Evolutionary conservation across 2,797 vertebrate species (phyloP).

Genomic region (Falco berigora): DNA sequence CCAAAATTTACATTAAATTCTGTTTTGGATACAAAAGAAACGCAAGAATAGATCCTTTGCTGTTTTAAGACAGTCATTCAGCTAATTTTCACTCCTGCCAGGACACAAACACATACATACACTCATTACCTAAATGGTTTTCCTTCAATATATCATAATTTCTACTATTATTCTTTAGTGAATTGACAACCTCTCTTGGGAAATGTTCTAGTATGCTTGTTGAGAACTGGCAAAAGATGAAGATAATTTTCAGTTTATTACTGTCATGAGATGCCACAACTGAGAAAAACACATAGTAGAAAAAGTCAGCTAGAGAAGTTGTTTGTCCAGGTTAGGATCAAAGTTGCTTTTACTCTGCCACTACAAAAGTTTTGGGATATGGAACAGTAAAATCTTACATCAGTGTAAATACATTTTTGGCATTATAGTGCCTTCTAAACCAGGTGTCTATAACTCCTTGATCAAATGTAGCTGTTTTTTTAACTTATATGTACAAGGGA

Average conservation of each 20-base stretch:
- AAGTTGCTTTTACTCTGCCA: not conserved
- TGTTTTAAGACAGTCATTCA: not conserved
- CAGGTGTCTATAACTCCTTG: not conserved
- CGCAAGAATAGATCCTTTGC: not conserved
- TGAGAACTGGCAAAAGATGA: not conserved
- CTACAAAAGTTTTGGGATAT: not conserved
- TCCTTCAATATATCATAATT: not conserved
- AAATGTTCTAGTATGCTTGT: not conserved
- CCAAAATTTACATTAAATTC: not conserved
- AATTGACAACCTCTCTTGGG: not conserved
- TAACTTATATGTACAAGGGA: not conserved
- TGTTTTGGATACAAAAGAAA: not conserved
- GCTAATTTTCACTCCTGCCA: not conserved
- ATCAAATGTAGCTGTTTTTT: not conserved
- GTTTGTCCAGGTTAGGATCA: not conserved
- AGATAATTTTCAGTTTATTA: constrained; percentile 9
- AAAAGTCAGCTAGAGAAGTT: not conserved
- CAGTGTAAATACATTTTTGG: not conserved
- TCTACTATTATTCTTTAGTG: not conserved
- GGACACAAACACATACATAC: not conserved
- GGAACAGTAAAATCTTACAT: not conserved
- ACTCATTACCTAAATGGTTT: not conserved
- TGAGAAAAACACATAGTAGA: not conserved
- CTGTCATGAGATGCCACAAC: not conserved
- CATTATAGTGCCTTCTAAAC: not conserved